Base-by-base conservation (phyloP, 2,113 vertebrate genomes). In the Corythoichthys intestinalis region DNA sequence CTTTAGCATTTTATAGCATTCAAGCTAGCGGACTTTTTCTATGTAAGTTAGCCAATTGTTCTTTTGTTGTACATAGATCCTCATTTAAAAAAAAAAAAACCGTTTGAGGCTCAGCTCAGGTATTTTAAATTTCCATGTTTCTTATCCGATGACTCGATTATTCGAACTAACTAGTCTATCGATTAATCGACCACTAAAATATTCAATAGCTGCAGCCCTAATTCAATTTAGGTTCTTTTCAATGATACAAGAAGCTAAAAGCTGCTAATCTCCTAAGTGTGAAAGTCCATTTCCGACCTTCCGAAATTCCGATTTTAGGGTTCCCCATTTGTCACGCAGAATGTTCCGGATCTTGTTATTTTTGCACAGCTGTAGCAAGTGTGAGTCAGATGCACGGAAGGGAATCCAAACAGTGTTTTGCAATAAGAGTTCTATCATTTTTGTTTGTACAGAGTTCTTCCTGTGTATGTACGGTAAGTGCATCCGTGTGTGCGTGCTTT, bases 381-480 rank as follows among this genome's bases (percentile, higher is more conserved):
- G 64, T 50, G 48, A 39, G 59, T 69, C 64, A 60, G 76, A 80
- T 60, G 66, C 56, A 73, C 46, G 58, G 62, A 68, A 44, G 49
- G 41, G 48, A 75, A 79, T 69, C 60, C 78, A 75, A 87, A 77
- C 75, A 76, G 7, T 28, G 70, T 83, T 85, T 85, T 75, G 79
- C 72, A 83, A 79, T 53, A 69, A 53, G 46, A 58, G 12, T 58
- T 58, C 34, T 58, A 58, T 58, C 35, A 58, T 58, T 58, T 34
- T 37, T 58, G 34, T 58, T 58, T 58, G 56, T 14, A 37, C 56
- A 37, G 56, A 58, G 56, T 57, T 57, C 56, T 35, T 35, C 56
- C 56, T 58, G 56, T 58, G 56, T 58, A 58, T 58, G 5, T 37
- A 62, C 56, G 15, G 3, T 34, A 47, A 28, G 41, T 13, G 66